Evolutionary conservation across 2,888 invertebrate genomes (phyloP), one percentile per base, ranked within the genome.

Genomic region (Clusia tigrina): DNA sequence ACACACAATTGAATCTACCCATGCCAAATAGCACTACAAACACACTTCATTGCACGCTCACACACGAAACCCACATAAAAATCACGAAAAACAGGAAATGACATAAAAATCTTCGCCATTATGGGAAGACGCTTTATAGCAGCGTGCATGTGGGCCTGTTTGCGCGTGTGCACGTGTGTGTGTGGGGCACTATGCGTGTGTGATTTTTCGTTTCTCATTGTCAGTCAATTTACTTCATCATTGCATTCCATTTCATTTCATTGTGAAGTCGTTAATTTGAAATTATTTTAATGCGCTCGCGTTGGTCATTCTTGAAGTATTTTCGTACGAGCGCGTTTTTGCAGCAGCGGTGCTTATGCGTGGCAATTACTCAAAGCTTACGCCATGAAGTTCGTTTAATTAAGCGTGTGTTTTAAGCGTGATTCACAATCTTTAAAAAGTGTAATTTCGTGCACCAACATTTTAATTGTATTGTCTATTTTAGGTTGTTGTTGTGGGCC

Each of bases 51-150:
- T 54, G n/a, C 32, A 20, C 37, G 54, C 54, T 15, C 18, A 32
- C 52, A n/a, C 15, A 18, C 66, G 65, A 63, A 66, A 66, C 67
- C 67, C 69, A 70, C 68, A 72, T 70, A 70, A 54, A 64, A 71
- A 71, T 73, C 67, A 70, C 69, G 67, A 69, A 70, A 73, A 70
- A 66, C 70, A 70, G 71, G 73, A 73, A 73, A 71, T 73, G 71
- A 71, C 71, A 73, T 71, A 69, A 70, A 72, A 71, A 71, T 70
- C 69, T 71, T 67, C 46, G 60, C 60, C 55, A 64, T 63, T 65
- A 61, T 42, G n/a, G 9, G 48, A 48, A 48, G 48, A 48, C 15
- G 48, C 48, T 48, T 48, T 48, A 48, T 20, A 2, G 48, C 48
- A 3, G 15, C 20, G 23, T 54, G 25, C 25, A 54, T 54, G 25